Evolutionary conservation across 2,113 vertebrate genomes (phyloP).

Genomic region (Natator depressus): DNA sequence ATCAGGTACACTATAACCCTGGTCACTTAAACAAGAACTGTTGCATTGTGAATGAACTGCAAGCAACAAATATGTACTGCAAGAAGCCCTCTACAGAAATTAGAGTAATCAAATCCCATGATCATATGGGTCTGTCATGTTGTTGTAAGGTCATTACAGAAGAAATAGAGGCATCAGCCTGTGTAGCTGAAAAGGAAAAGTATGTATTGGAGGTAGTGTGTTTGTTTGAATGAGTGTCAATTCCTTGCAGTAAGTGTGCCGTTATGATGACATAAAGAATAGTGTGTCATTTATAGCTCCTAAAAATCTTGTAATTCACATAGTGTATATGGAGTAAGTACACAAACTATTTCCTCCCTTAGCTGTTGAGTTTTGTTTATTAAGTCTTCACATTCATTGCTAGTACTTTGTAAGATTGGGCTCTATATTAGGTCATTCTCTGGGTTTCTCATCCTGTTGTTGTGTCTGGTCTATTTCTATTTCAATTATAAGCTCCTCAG

Average conservation of each 20-base stretch:
- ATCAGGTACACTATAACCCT: not conserved
- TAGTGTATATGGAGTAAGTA: not conserved
- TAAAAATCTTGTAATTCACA: not conserved
- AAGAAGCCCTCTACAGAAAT: not conserved
- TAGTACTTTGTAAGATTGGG: not conserved
- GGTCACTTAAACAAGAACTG: not conserved
- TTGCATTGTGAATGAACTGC: constrained; percentile 2
- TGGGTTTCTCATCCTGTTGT: not conserved
- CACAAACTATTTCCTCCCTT: not conserved
- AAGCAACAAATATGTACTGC: not conserved
- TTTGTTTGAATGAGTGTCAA: not conserved
- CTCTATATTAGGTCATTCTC: not conserved
- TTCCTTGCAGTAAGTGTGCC: not conserved
- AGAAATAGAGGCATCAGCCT: not conserved
- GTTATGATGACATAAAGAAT: not conserved
- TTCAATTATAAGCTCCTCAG: not conserved
- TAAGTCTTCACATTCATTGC: not conserved
- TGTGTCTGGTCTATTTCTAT: not conserved
- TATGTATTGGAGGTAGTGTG: not conserved
- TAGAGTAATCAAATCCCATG: not conserved
- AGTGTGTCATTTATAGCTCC: not conserved
- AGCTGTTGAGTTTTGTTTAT: accelerated
- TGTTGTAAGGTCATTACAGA: not conserved
- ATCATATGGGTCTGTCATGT: not conserved
- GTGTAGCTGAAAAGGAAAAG: not conserved